phyloP scores from a whole-genome alignment of 30 jellyfish, hydroid and myxozoan genomes.

The Nemopilema nomurai region DNA sequence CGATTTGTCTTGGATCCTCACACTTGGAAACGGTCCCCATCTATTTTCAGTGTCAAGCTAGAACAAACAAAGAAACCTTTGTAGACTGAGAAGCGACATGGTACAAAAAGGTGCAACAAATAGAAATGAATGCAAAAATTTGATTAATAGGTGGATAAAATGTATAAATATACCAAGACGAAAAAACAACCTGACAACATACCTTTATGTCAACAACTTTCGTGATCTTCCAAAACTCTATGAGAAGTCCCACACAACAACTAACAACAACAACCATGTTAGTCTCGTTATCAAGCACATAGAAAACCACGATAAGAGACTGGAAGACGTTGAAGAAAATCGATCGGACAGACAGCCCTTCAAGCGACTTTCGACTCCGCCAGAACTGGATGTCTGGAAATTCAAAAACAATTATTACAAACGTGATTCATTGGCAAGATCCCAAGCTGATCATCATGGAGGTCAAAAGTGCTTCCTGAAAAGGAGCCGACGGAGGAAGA shows the following conservation, averaged over 20 bases:
- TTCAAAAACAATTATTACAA: neutral
- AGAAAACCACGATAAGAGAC: conserved; percentile 87
- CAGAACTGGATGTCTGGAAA: conserved; percentile 94
- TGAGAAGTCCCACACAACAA: conserved; percentile 88
- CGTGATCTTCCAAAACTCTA: conserved; percentile 96
- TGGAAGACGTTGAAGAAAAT: conserved; percentile 94
- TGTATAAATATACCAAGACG: neutral
- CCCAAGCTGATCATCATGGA: too few relatives aligned
- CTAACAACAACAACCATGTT: conserved; percentile 92
- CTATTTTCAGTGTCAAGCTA: conserved; percentile 61
- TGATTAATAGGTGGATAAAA: neutral
- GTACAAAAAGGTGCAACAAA: neutral
- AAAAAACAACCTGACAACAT: too few relatives aligned
- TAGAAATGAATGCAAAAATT: neutral
- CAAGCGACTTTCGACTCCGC: conserved; percentile 88
- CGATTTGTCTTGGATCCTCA: conserved; percentile 82
- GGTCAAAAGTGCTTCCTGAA: too few relatives aligned
- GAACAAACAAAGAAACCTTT: conserved; percentile 2
- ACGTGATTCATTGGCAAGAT: neutral
- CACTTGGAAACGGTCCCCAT: conserved; percentile 96
- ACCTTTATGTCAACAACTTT: conserved; percentile 91
- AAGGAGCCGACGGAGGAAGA: too few relatives aligned
- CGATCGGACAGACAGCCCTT: conserved; percentile 97
- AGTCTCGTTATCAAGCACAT: conserved; percentile 96
- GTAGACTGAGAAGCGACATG: neutral